Evolutionary conservation across 2,888 invertebrate species (phyloP), one percentile per base, ranked within the genome.

Genomic region (Metopia argyrocephala): DNA sequence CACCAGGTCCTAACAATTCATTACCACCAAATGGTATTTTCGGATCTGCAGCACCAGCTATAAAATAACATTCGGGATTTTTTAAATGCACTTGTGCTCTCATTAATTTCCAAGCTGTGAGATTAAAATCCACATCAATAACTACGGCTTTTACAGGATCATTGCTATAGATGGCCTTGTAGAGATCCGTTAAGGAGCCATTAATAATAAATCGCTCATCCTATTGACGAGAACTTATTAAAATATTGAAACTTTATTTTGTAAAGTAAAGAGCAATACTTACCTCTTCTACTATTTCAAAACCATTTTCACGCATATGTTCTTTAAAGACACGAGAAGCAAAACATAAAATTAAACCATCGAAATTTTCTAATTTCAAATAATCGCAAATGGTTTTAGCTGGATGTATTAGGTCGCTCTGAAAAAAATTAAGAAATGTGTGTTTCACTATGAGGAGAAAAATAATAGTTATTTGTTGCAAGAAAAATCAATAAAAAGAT

Each of bases 371-470:
- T 15, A 87, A 87, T 75, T 91, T 91, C 20, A 93, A 86, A 81
- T 92, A 90, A 85, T 91, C 90, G n/a, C 90, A 88, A n/a, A 92
- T 89, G 1, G 91, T 90, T 70, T 89, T 86, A 0, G 90, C 89
- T 3, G 92, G 92, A 84, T 90, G 91, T 15, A 92, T 82, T 25
- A 90, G 83, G 70, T 89, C 87, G 12, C 85, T 59, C 86, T 86
- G 59, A 25, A 38, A 52, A 9, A 38, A 54, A 27, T n/a, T 15
- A 56, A 27, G 25, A 0, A 38, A 65, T 28, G 48, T 9, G 12
- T 4, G 15, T 52, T 28, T 62, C 12, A 31, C 7, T 12, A 31
- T 31, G 1, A 31, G 12, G n/a, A 31, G 2, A 31, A 31, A 31
- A 31, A 12, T 18, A 21, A 46, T 50, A 65, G 65, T 59, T n/a